Evolutionary conservation across 2,113 vertebrate species (phyloP), one percentile per base, ranked within the genome.

Genomic region (Aspidoscelis tigris): DNA sequence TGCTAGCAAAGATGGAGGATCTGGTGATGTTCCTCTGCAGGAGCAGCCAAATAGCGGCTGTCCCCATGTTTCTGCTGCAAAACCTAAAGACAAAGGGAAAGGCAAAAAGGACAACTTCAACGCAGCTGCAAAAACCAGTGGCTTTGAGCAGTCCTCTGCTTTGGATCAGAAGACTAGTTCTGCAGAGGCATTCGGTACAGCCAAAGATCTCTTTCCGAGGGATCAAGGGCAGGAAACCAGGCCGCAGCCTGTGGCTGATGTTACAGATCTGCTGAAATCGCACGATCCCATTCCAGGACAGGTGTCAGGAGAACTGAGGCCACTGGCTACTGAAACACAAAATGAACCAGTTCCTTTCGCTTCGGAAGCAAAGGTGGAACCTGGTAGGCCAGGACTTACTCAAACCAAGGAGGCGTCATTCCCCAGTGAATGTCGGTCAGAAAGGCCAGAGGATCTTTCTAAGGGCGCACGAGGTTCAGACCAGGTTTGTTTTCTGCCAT

Each of bases 401-500:
- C 10, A 0, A 0, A 1, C 0, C 0, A 61, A 87, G 1, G 50
- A 55, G 1, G 0, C 20, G 14, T 85, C 47, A 3, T 26, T 61
- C n/a, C 10, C 3, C 20, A 76, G 5, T 10, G 33, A 68, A 41
- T 76, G 20, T 50, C 26, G 0, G 44, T 87, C 65, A 73, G 0
- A 53, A 14, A 0, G 6, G 26, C 1, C 3, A 6, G 88, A 0
- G 0, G 7, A 7, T 0, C 74, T 43, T 14, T 16, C 6, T 0
- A 76, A 0, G 33, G 87, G 21, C 11, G 76, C 68, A 24, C 6
- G 55, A 47, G 0, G 77, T 11, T 2, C 76, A 81, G 89, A 2
- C 0, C 90, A 12, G n/a, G 90, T 86, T 87, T 74, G 93, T 75
- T 71, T 83, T 64, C 0, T 0, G 1, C 73, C 84, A 0, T 65